phyloP scores from a whole-genome alignment of 2,797 vertebrate species.

The Buphagus erythrorhynchus region DNA sequence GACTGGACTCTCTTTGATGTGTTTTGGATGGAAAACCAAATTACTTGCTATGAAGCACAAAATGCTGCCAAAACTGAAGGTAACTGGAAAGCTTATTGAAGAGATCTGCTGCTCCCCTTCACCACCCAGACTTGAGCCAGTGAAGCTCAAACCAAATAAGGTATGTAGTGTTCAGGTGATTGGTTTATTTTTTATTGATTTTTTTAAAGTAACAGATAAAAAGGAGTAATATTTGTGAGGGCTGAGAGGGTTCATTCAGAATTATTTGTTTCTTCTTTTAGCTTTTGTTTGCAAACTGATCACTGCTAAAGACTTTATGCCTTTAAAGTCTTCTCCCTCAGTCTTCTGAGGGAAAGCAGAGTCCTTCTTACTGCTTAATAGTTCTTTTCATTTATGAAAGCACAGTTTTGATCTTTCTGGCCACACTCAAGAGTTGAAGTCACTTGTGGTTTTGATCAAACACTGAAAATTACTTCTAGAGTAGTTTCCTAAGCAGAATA shows the following conservation, averaged over 20 bases:
- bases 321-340: background rate
- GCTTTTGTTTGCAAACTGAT: background rate
- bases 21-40: slow-evolving; percentile 82
- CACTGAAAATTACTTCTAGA: background rate
- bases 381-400: background rate
- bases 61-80: slow-evolving; percentile 80
- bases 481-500: background rate
- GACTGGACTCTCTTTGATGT: slow-evolving; percentile 85
- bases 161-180: slow-evolving; percentile 62
- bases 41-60: slow-evolving; percentile 83
- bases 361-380: background rate
- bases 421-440: background rate
- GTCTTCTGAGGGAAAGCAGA: background rate
- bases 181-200: background rate
- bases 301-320: background rate
- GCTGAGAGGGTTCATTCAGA: background rate
- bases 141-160: slow-evolving; percentile 87
- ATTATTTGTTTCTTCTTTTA: background rate
- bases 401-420: background rate
- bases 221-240: background rate
- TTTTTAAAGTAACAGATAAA: background rate
- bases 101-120: slow-evolving; percentile 81
- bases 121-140: slow-evolving; percentile 71
- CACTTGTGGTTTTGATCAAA: background rate
- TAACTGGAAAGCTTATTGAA: slow-evolving; percentile 85